Evolutionary conservation across 2,797 vertebrate species (phyloP), one percentile per base, ranked within the genome.

Genomic region (Mus minutoides): DNA sequence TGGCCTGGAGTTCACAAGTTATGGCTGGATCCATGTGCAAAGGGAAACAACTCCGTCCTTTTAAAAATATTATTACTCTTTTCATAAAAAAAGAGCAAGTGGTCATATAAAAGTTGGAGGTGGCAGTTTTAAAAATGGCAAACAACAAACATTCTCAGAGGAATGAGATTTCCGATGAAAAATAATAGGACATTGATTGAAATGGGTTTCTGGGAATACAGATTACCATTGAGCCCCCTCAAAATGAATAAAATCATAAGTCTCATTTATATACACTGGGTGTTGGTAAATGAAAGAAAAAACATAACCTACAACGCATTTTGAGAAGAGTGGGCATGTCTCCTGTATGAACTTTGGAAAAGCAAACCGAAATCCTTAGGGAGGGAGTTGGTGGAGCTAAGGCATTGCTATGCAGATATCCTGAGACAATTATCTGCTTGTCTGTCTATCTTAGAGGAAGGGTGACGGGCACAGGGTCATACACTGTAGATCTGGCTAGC

Each of bases 21-120:
- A 56, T 49, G 76, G 46, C 16, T 92, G 24, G 52, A 78, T 84
- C 58, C 40, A 29, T 8, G 77, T 77, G 29, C 58, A 19, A 93
- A 73, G 46, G 75, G 43, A 86, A 86, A 22, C 37, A 76, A 79
- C 29, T 75, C 43, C 71, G 29, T 79, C 43, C 8, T 40, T 94
- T 95, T 95, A 24, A 52, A 87, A 91, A 46, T 71, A 93, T 21
- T n/a, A 87, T 56, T 76, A 40, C 37, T 79, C 31, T 88, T 95
- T 19, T 29, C 75, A 22, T 83, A 40, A 37, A 91, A 73, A 75
- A 84, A 67, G 76, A 78, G 21, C 67, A 67, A 43, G 0, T 54
- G 40, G 88, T 26, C 73, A 26, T 82, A 56, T 58, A 26, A 77
- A 92, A 92, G 62, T 46, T 40, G 75, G 58, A 88, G 58, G 31